Base-by-base conservation (phyloP, 2,113 vertebrate species). In the Columba janthina region DNA sequence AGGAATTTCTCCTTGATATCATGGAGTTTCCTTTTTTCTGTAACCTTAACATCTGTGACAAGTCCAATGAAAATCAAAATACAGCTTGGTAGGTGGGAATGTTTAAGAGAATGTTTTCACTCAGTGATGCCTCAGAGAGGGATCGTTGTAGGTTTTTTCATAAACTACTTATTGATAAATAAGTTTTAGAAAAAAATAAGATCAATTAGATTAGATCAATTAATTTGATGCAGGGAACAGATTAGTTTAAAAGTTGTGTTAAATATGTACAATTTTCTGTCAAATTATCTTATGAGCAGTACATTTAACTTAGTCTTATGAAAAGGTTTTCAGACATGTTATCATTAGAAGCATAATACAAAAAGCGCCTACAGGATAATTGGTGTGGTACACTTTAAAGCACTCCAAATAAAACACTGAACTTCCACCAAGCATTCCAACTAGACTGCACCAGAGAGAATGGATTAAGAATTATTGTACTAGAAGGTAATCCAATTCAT, bases 231-330 rank as follows among this genome's bases (percentile, higher is more conserved):
- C 82, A 62, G 13, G 64, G 83, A 95, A 85, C 74, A 83, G 28
- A 85, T 86, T 90, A 69, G 15, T 69, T 75, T 73, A 34, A 32
- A 94, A 88, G 40, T 95, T 88, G 26, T 75, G 67, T 93, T 85
- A 93, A 80, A 76, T 78, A 82, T 85, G 31, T 81, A 48, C 31
- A 66, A 87, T 20, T 90, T 93, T 90, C 72, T 90, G 26, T 72
- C 83, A 94, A 89, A 84, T 93, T 25, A 87, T 91, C 48, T 48
- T 73, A 78, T 58, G 56, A 76, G 61, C 31, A n/a, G 15, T 90
- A n/a, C 66, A 95, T 95, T 95, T 95, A 92, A 94, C 72, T 94
- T 89, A 80, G 32, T 85, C 82, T 62, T 87, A 83, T 44, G 66
- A 25, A 75, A 74, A 74, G 32, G 32, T 46, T 60, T 95, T 60